Conservation (phyloP, 2,888 invertebrate genomes). For the Ctenicera cuprea region DNA sequence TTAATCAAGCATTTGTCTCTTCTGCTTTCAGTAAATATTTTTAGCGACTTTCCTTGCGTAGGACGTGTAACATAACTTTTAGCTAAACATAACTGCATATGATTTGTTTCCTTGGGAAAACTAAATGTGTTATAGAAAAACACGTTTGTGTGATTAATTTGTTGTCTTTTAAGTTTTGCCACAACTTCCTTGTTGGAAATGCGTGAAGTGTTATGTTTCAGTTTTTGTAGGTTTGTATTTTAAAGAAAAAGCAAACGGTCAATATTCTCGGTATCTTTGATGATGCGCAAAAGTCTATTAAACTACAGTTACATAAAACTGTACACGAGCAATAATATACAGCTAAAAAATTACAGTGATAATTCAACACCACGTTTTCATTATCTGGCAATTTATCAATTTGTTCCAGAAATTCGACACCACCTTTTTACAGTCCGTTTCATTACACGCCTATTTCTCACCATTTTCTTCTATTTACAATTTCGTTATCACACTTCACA, state of each 20-base stretch:
- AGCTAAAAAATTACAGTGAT: slow-evolving; percentile 26
- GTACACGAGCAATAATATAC: slow-evolving; percentile 7
- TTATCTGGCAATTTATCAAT: slow-evolving; percentile 42
- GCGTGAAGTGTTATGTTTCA: too few relatives aligned
- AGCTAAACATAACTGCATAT: not conserved
- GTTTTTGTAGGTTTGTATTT: not conserved
- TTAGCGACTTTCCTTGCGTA: slow-evolving; percentile 17
- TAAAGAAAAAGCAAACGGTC: not conserved
- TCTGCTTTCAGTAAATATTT: slow-evolving; percentile 33
- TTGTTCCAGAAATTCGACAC: slow-evolving; percentile 31
- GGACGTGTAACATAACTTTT: slow-evolving; percentile 1
- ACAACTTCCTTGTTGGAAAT: not conserved
- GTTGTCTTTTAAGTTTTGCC: not conserved
- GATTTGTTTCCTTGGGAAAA: not conserved
- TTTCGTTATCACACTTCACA: not conserved
- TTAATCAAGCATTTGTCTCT: slow-evolving; percentile 39
- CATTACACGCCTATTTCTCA: slow-evolving; percentile 35
- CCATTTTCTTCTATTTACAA: slow-evolving; percentile 21
- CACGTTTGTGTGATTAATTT: not conserved
- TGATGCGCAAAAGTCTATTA: slow-evolving; percentile 22
- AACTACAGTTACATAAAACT: slow-evolving; percentile 35
- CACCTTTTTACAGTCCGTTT: slow-evolving; percentile 26
- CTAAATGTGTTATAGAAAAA: not conserved
- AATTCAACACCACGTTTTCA: slow-evolving; percentile 23
- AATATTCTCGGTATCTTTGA: slow-evolving; percentile 24